Conservation (phyloP, 2,888 invertebrate species). For the Nymphalis polychloros region DNA sequence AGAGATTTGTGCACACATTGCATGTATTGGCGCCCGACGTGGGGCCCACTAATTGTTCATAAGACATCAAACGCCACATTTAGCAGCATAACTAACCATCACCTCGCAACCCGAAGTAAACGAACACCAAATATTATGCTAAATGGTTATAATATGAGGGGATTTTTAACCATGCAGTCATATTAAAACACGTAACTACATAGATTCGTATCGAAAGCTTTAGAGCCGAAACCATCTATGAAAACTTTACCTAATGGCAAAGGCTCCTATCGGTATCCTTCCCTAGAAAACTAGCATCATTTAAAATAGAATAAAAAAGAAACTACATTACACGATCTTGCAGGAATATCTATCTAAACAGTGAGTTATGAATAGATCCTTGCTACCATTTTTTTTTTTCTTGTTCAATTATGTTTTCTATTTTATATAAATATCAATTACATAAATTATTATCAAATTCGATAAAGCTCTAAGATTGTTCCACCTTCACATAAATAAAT, state of each 20-base stretch:
- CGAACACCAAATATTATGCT: conserved; percentile 58
- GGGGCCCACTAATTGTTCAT: conserved; percentile 44
- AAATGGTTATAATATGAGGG: conserved; percentile 63
- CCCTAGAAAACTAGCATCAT: conserved; percentile 74
- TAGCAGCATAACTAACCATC: conserved; percentile 46
- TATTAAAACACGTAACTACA: conserved; percentile 63
- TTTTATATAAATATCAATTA: conserved; percentile 71
- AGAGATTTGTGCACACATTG: conserved; percentile 75
- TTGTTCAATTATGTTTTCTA: conserved; percentile 46
- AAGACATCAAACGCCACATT: conserved; percentile 42
- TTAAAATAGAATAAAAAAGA: conserved; percentile 73
- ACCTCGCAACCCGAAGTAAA: conserved; percentile 43
- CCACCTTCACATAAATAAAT: conserved; percentile 75
- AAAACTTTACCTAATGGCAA: conserved; percentile 54
- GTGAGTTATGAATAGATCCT: conserved; percentile 59
- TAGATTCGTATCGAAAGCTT: conserved; percentile 72
- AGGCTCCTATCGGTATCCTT: conserved; percentile 48
- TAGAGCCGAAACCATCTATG: conserved; percentile 65
- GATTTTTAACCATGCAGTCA: conserved; percentile 61
- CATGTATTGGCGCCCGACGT: conserved; percentile 47
- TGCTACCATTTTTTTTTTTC: conserved; percentile 54
- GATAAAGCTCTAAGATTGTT: conserved; percentile 82
- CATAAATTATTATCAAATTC: conserved; percentile 82
- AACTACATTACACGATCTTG: conserved; percentile 66
- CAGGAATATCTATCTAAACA: conserved; percentile 70